A percentile compares a stretch with the other conserved stretches of the same genome.
Evolutionary conservation across 2,113 vertebrate species (phyloP).

Genomic region (Elgaria multicarinata): DNA sequence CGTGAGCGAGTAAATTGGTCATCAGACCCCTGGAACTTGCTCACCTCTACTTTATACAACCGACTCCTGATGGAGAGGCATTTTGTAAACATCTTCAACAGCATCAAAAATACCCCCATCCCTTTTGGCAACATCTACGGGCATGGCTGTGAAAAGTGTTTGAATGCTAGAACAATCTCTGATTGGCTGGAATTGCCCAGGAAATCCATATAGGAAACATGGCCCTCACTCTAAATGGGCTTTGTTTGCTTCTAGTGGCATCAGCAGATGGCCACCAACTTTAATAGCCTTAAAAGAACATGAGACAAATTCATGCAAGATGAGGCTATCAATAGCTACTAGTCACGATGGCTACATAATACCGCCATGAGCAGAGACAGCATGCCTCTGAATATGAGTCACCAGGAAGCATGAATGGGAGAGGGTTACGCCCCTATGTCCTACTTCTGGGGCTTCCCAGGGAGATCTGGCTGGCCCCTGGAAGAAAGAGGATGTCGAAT

Average conservation of each 20-base stretch:
- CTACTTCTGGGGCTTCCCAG: too few relatives aligned
- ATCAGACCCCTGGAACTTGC: too few relatives aligned
- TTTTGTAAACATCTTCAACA: background rate
- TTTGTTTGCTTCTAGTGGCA: background rate
- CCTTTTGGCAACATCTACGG: background rate
- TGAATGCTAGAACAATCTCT: background rate
- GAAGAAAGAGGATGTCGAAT: too few relatives aligned
- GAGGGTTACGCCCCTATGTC: background rate
- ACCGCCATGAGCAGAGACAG: background rate
- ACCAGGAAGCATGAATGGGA: background rate
- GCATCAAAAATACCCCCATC: background rate
- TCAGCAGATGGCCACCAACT: background rate
- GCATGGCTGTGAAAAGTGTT: background rate
- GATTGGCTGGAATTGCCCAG: background rate
- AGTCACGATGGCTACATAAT: background rate
- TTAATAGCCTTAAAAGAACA: background rate
- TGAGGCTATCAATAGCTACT: background rate
- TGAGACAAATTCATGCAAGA: background rate
- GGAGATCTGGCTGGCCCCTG: too few relatives aligned
- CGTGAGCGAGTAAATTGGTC: too few relatives aligned
- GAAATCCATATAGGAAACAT: too few relatives aligned
- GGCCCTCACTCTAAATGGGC: background rate
- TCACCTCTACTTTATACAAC: too few relatives aligned
- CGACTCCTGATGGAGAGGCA: too few relatives aligned
- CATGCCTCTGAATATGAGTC: background rate